Evolutionary conservation across 2,797 vertebrate species (phyloP), one percentile per base, ranked within the genome.

Genomic region (Molothrus aeneus): DNA sequence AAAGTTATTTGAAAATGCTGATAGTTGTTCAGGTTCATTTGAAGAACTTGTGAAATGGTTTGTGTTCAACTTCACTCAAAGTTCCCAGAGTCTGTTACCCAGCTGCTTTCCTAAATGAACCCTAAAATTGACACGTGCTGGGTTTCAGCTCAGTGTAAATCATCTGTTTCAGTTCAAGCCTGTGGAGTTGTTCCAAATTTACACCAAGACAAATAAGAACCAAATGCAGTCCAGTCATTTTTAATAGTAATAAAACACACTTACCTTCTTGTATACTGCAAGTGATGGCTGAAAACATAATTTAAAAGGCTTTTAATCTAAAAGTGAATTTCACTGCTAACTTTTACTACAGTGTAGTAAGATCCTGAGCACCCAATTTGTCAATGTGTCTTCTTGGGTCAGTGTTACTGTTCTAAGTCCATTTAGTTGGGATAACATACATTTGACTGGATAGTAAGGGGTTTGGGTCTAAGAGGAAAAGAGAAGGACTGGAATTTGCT

Each of bases 81-180:
- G 56, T 60, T 86, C 20, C 68, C 43, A 43, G 59, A 21, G 47
- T 74, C 53, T 61, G 17, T 63, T 93, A 57, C 20, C 88, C 65
- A 90, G 71, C 61, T 91, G 90, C 1, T 3, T 56, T 92, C 65
- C 72, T 72, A 86, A 93, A 69, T 3, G 36, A 95, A 70, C 81
- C 91, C 75, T 93, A 75, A 93, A 73, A 64, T 9, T 43, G 42
- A 86, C 81, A 60, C 2, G 1, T 45, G 48, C 63, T 84, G 2
- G 0, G 0, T 81, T 93, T 84, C 91, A 91, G 54, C 86, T 81
- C 77, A 28, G 18, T 63, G 29, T 88, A 80, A 90, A 82, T 94
- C 53, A 77, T 84, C 69, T 92, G 77, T 79, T 96, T 86, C 86
- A 61, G 40, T 79, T 94, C 70, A 84, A 57, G 54, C 50, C 43